Conservation (phyloP, 2,888 invertebrate species). For the Synergus japonicus region DNA sequence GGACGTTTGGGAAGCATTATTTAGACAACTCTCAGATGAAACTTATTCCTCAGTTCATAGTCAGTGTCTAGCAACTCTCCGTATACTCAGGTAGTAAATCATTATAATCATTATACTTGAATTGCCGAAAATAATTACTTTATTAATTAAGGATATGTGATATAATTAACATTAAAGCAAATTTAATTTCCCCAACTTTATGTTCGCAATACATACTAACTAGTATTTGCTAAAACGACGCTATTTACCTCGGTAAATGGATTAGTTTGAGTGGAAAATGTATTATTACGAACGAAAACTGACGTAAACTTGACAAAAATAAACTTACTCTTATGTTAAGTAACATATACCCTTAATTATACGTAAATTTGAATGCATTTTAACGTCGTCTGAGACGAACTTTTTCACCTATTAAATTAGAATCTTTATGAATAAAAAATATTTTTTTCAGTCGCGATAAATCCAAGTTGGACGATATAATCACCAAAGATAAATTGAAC, state of each 20-base stretch:
- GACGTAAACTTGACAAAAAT: too few relatives aligned
- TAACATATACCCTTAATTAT: too few relatives aligned
- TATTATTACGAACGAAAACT: too few relatives aligned
- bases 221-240: not conserved
- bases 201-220: not conserved
- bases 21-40: constrained; percentile 80
- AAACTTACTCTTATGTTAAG: too few relatives aligned
- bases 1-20: constrained; percentile 82
- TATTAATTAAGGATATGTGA: not conserved
- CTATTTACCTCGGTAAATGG: too few relatives aligned
- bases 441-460: constrained; percentile 86
- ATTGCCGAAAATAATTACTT: constrained; percentile 30
- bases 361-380: too few relatives aligned
- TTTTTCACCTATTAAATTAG: constrained; percentile 42
- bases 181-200: too few relatives aligned
- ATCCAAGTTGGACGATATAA: constrained; percentile 83
- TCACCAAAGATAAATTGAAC: constrained; percentile 84
- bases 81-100: constrained; percentile 82
- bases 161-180: too few relatives aligned
- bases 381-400: not conserved
- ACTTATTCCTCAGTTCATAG: constrained; percentile 78
- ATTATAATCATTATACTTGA: constrained; percentile 60
- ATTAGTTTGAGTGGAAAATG: too few relatives aligned
- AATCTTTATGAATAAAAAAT: not conserved
- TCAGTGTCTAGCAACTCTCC: constrained; percentile 81